phyloP scores from a whole-genome alignment of 92 coral and sea anemone species.

The Zoanthus solanderi region DNA sequence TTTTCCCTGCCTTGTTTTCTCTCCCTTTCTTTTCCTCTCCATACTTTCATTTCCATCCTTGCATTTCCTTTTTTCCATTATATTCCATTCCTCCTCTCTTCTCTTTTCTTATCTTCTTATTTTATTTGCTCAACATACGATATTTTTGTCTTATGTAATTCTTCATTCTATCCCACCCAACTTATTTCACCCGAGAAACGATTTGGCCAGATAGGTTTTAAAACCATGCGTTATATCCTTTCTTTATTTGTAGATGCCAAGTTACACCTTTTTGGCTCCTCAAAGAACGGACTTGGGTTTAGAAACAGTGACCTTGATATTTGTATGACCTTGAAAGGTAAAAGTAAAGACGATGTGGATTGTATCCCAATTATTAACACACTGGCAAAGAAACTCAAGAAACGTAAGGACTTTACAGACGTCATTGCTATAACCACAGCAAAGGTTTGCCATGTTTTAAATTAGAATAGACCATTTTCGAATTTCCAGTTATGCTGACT shows the following conservation, averaged over 20 bases:
- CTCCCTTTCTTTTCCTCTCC: no score
- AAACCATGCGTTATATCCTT: background rate
- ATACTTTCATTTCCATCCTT: no score
- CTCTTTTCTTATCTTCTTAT: no score
- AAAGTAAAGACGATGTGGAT: conserved; percentile 76
- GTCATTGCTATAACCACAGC: conserved; percentile 96
- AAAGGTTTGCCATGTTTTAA: conserved; percentile 56
- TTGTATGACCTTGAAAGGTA: conserved; percentile 87
- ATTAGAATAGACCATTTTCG: no score
- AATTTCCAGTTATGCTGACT: no score
- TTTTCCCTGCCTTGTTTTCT: no score
- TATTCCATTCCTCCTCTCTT: no score
- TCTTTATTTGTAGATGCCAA: conserved; percentile 63
- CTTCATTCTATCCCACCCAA: no score
- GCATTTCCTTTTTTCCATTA: no score
- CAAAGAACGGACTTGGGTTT: conserved; percentile 94
- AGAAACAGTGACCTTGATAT: conserved; percentile 91
- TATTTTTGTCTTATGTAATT: no score
- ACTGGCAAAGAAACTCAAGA: conserved; percentile 77
- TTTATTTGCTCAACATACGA: no score
- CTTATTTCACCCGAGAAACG: background rate
- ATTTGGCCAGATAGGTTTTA: no score
- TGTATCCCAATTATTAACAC: conserved; percentile 66
- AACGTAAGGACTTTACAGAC: conserved; percentile 70
- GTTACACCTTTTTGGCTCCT: conserved; percentile 92